Conservation (phyloP, 2,888 invertebrate species). For the Apotomis betuletana region DNA sequence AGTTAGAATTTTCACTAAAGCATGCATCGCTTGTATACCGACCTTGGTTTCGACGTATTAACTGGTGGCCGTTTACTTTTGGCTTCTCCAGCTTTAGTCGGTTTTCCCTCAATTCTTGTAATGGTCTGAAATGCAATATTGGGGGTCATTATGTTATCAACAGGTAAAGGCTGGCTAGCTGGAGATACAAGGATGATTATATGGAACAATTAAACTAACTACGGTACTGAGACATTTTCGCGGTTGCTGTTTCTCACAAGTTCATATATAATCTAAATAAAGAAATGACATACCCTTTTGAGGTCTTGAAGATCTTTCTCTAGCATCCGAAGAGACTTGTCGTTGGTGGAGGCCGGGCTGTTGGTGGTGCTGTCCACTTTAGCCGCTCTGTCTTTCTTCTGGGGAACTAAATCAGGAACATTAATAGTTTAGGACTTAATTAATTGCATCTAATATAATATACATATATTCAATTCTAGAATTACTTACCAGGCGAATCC, state of each 20-base stretch:
- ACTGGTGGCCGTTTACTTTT: conserved; percentile 62
- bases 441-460: background rate
- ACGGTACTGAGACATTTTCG: too few species aligned
- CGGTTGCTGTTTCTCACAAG: too few species aligned
- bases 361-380: conserved; percentile 59
- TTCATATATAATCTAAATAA: background rate
- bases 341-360: conserved; percentile 61
- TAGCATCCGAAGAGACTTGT: conserved; percentile 77
- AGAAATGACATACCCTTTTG: conserved; percentile 69
- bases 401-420: conserved; percentile 46
- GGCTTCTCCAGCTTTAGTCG: conserved; percentile 57
- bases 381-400: conserved; percentile 57
- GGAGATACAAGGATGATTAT: too few species aligned
- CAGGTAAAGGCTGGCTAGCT: background rate
- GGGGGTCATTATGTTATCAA: background rate
- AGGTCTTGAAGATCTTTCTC: conserved; percentile 85
- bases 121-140: conserved; percentile 62
- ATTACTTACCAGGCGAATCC: conserved; percentile 28
- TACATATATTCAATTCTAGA: background rate
- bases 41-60: conserved; percentile 73
- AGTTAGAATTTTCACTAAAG: too few species aligned
- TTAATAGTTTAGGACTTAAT: background rate
- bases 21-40: conserved; percentile 7
- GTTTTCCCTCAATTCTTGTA: conserved; percentile 58
- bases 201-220: too few species aligned